Evolutionary conservation across 1,140 invertebrate species (phyloP), one percentile per base, ranked within the genome.

Genomic region (Cydia amplana): DNA sequence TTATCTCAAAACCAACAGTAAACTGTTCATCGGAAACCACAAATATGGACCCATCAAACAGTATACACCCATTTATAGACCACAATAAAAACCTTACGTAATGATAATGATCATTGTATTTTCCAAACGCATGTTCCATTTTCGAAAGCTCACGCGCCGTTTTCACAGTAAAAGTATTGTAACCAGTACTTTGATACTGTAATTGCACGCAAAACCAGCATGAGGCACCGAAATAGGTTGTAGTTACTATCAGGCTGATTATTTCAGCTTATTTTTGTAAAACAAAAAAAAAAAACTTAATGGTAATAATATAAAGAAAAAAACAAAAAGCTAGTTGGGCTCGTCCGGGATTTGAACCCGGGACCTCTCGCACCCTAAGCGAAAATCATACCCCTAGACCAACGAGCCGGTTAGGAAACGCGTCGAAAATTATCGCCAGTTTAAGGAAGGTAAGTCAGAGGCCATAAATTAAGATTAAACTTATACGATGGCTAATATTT

Each of bases 121-220:
- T 40, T 70, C 65, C 32, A 40, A 70, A 40, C 78, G 80, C 77
- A 73, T 77, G 83, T 85, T 82, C 85, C 80, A 83, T 84, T 86
- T 89, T 86, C 79, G 80, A 85, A 87, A 84, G 78, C 76, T 81
- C 85, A 82, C 78, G 78, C 82, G 82, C 75, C 82, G 10, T 23
- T 60, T 60, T 1, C 55, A 60, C 9, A 60, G 55, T 60, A 23
- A 0, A 23, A 3, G 1, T 60, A 23, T 60, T 23, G 55, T 60
- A 20, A 72, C 76, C 55, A 60, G 55, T 23, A 60, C 12, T 60
- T 20, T 60, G 55, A 60, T n/a, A 23, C 20, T 20, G 7, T 23
- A 60, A 10, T 60, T 23, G 20, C 20, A 60, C 6, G 55, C 6
- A 51, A 51, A 46, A 46, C 7, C 0, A 77, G 74, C 75, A 60